Base-by-base conservation (phyloP, 1,140 invertebrate genomes). In the Calliphora vicina region DNA sequence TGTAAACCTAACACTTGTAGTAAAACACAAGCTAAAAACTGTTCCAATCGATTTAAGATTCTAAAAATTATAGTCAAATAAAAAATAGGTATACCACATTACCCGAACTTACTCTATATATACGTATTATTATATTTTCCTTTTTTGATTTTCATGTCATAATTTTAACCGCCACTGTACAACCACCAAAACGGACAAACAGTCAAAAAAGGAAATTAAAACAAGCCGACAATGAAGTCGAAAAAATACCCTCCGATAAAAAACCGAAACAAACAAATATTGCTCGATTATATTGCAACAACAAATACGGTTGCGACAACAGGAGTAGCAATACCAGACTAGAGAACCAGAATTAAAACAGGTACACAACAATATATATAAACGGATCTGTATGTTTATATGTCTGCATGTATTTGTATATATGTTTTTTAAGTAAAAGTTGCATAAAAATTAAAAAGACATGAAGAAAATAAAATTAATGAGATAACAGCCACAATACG, bases 191-290 rank as follows among this genome's bases (percentile, higher is more conserved):
- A 57, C 50, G 6, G 50, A 57, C 50, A 57, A 35, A 76, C 73
- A 35, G 17, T 13, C 27, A 8, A 76, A 35, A 78, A 78, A 78
- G 35, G 15, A n/a, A 43, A 43, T 45, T 2, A 78, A 76, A 78
- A 78, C 35, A 78, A 43, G 35, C 74, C 74, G 74, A 10, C 74
- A 27, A 27, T 78, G 74, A 35, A 42, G 42, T 23, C 9, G 9
- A 35, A 76, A 20, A 76, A 76, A 76, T 76, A n/a, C n/a, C 15
- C 20, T 23, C 61, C 61, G 61, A 67, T 67, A 67, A 67, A 20
- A 43, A 76, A 78, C 74, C 27, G 74, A 78, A 78, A 43, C 74
- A 78, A 78, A 78, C 42, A 43, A 67, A 67, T 25, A 67, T 67
- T 67, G 61, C 61, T 67, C 61, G 61, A 67, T 67, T 20, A 42